phyloP scores from a whole-genome alignment of 2,113 vertebrate species.

The Rostratula benghalensis region DNA sequence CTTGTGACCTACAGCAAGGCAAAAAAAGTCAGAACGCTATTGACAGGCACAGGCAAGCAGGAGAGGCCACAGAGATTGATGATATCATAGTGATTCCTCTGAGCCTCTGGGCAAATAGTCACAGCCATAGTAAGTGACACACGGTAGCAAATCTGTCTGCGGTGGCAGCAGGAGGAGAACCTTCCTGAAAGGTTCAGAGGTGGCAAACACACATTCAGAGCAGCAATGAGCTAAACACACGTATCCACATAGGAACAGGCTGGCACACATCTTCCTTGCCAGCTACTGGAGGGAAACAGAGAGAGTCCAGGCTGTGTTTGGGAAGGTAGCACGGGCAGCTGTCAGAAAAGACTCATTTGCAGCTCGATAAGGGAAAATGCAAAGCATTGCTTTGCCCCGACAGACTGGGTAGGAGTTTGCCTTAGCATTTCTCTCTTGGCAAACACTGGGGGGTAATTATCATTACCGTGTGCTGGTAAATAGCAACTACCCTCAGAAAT shows the following conservation, averaged over 20 bases:
- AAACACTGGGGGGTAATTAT: neutral
- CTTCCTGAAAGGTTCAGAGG: neutral
- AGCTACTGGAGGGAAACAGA: neutral
- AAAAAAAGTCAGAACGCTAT: neutral
- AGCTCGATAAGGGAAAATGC: neutral
- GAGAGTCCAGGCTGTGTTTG: neutral
- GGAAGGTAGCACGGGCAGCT: neutral
- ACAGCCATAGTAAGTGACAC: neutral
- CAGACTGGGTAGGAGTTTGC: neutral
- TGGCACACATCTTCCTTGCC: neutral
- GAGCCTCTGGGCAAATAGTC: neutral
- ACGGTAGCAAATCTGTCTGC: neutral
- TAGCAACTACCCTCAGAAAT: neutral
- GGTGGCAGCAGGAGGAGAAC: neutral
- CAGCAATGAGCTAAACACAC: fast-evolving
- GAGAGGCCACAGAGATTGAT: neutral
- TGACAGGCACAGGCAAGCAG: neutral
- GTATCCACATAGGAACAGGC: fast-evolving
- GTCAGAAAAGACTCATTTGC: fast-evolving
- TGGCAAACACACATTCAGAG: neutral
- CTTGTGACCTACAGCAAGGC: neutral
- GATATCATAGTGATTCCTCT: neutral
- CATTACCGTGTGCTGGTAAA: neutral
- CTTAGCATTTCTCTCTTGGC: neutral
- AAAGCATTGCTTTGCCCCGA: neutral